Evolutionary conservation across 2,888 invertebrate genomes (phyloP).

Genomic region (Perizoma flavofasciatum): DNA sequence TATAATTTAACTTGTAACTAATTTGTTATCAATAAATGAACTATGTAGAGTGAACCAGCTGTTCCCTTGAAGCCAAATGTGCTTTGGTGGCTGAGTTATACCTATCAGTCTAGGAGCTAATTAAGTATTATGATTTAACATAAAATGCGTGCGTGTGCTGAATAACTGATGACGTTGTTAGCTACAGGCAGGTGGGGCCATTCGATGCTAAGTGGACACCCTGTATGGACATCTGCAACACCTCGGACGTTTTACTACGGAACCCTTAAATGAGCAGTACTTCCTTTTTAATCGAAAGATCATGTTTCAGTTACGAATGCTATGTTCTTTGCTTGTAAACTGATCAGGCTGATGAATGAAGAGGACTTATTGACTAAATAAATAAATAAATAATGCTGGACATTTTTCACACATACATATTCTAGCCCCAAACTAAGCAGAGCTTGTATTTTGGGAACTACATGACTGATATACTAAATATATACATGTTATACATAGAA

Average conservation of each 20-base stretch:
- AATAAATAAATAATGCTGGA: too few relatives aligned
- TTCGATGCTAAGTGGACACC: conserved; percentile 31
- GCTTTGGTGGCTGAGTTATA: neutral
- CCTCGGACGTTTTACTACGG: neutral
- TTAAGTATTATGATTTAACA: conserved; percentile 35
- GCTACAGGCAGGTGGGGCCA: conserved; percentile 22
- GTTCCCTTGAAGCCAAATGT: too few relatives aligned
- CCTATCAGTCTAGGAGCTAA: conserved; percentile 34
- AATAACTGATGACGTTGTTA: conserved; percentile 17
- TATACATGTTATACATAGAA: too few relatives aligned
- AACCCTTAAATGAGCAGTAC: neutral
- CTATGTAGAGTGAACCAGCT: too few relatives aligned
- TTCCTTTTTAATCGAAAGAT: neutral
- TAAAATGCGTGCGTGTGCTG: conserved; percentile 24
- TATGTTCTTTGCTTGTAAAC: neutral
- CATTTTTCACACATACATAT: too few relatives aligned
- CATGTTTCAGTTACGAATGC: neutral
- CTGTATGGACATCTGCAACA: conserved; percentile 24
- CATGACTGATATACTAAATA: too few relatives aligned
- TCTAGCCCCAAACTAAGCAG: too few relatives aligned
- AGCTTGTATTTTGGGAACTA: too few relatives aligned
- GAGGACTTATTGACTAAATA: too few relatives aligned
- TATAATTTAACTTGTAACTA: too few relatives aligned
- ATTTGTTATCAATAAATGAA: too few relatives aligned
- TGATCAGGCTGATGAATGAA: neutral